A percentile compares a stretch with the other conserved stretches of the same genome.
These are phyloP conservation scores for Sebastes aleutianus DNA, from an alignment of 2,797 vertebrate genomes.

Conservation along the genomic window DNA sequence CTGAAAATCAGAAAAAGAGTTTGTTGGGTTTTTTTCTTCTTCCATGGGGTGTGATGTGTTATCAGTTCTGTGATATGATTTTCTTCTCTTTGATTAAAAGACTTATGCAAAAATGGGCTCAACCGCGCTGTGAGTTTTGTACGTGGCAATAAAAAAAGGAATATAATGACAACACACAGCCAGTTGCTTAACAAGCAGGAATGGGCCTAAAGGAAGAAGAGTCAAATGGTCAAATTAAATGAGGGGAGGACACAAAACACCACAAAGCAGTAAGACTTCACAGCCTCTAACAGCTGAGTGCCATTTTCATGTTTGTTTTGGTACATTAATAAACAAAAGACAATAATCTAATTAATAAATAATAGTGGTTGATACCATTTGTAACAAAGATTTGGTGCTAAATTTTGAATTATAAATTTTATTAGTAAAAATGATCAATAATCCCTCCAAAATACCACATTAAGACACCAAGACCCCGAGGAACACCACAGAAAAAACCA, in stretches of 20 bases:
- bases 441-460: too few species aligned
- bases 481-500: too few species aligned
- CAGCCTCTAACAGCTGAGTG: neutral
- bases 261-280: neutral
- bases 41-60: conserved; percentile 52
- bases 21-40: conserved; percentile 17
- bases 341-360: neutral
- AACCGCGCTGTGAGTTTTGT: conserved; percentile 15
- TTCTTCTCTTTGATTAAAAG: conserved; percentile 72
- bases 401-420: too few species aligned
- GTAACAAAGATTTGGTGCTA: too few species aligned
- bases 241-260: neutral
- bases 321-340: neutral
- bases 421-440: too few species aligned
- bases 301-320: neutral
- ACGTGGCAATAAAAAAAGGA: neutral
- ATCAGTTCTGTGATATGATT: conserved; percentile 62
- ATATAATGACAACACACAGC: conserved; percentile 17
- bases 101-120: conserved; percentile 58
- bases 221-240: conserved; percentile 40
- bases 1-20: conserved; percentile 21
- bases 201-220: conserved; percentile 1
- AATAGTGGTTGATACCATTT: neutral
- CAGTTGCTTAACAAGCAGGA: conserved; percentile 37
- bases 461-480: too few species aligned